Conservation (phyloP, 2,888 invertebrate genomes). For the Philereme transversata region DNA sequence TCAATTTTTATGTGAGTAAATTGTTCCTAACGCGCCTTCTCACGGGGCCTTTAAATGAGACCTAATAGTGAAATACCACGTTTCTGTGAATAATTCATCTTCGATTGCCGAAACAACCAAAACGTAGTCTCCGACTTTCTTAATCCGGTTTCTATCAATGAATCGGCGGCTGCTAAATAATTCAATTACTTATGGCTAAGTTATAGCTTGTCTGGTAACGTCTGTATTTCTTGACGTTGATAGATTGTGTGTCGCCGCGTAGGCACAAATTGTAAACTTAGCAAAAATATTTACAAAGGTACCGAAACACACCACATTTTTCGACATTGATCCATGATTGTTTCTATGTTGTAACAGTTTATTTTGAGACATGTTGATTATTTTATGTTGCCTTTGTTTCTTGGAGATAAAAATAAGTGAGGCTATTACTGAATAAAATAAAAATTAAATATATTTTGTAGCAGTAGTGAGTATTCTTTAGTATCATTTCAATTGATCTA, state of each 20-base stretch:
- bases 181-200: conserved; percentile 58
- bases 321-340: conserved; percentile 55
- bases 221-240: conserved; percentile 57
- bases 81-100: not conserved
- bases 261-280: conserved; percentile 62
- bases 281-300: conserved; percentile 61
- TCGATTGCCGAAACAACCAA: conserved; percentile 8
- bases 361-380: conserved; percentile 2
- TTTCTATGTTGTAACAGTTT: conserved; percentile 27
- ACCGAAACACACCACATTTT: conserved; percentile 47
- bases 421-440: no score
- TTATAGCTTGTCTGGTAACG: conserved; percentile 50
- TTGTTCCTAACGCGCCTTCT: no score
- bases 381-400: not conserved
- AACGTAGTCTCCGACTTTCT: conserved; percentile 5
- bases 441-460: no score
- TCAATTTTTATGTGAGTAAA: no score
- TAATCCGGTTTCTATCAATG: conserved; percentile 21
- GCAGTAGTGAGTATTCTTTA: no score
- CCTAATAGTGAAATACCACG: no score
- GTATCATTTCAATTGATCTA: no score
- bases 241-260: conserved; percentile 55
- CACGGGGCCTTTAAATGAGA: no score
- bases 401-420: no score
- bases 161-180: conserved; percentile 32